Evolutionary conservation across 2,888 invertebrate species (phyloP).

Genomic region (Prosapia bicincta): DNA sequence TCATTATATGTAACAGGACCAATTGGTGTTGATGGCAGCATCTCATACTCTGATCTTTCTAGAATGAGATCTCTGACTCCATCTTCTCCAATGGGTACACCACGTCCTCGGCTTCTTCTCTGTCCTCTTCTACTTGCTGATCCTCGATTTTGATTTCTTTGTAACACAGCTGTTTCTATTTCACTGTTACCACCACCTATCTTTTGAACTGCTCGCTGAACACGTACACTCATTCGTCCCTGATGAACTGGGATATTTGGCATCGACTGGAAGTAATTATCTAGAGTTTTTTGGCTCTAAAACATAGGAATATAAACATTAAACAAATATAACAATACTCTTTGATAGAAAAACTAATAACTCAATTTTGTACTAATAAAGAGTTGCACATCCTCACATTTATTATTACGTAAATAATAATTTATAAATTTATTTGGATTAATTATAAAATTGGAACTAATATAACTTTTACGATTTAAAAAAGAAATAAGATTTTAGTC

Average conservation of each 20-base stretch:
- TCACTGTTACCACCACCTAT: slow-evolving; percentile 51
- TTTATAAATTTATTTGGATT: too few species aligned
- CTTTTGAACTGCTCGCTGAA: slow-evolving; percentile 70
- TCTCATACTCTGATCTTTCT: slow-evolving; percentile 10
- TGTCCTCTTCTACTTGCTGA: background rate
- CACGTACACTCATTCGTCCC: slow-evolving; percentile 73
- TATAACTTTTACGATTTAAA: too few species aligned
- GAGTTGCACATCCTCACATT: too few species aligned
- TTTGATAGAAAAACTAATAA: too few species aligned
- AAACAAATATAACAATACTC: too few species aligned
- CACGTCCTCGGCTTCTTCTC: slow-evolving; percentile 12
- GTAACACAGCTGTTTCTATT: slow-evolving; percentile 33
- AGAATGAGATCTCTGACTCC: slow-evolving; percentile 25
- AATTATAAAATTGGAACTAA: too few species aligned
- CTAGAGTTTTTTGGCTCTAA: slow-evolving; percentile 63
- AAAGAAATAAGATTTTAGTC: too few species aligned
- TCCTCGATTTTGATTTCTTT: slow-evolving; percentile 16
- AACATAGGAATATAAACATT: slow-evolving; percentile 26
- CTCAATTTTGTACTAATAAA: too few species aligned
- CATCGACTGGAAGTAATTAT: slow-evolving; percentile 68
- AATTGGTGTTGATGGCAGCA: background rate
- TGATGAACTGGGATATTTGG: slow-evolving; percentile 54
- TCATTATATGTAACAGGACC: slow-evolving; percentile 28
- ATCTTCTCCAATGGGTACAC: slow-evolving; percentile 40
- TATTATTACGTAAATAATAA: background rate